phyloP scores from a whole-genome alignment of 2,888 invertebrate genomes.

The Lepidocyrtoides sp. region DNA sequence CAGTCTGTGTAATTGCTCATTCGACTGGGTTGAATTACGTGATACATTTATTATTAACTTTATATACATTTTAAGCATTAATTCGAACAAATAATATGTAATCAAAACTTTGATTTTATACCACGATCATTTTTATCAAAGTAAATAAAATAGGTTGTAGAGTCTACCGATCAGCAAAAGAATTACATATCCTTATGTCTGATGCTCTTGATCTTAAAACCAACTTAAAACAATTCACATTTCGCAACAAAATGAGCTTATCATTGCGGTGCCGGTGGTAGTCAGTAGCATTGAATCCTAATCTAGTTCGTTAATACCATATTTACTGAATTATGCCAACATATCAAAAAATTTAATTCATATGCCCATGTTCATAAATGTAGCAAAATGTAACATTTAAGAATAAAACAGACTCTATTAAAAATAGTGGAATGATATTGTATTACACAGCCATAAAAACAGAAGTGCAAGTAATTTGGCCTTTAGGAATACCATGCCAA shows the following conservation, averaged over 20 bases:
- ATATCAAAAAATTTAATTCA: conserved; percentile 5
- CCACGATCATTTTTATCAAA: conserved; percentile 11
- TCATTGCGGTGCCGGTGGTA: background rate
- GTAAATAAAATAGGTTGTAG: background rate
- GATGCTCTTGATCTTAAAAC: background rate
- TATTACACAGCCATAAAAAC: conserved; percentile 24
- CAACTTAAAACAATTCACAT: background rate
- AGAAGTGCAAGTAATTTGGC: conserved; percentile 61
- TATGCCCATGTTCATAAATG: background rate
- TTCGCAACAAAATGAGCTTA: background rate
- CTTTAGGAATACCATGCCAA: conserved; percentile 48
- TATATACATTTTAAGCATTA: too few relatives aligned
- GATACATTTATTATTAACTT: too few relatives aligned
- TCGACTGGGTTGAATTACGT: too few relatives aligned
- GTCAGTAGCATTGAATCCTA: background rate
- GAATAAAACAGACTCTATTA: background rate
- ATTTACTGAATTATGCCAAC: conserved; percentile 17
- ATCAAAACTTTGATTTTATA: too few relatives aligned
- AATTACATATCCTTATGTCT: background rate
- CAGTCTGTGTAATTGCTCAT: too few relatives aligned
- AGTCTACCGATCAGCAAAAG: background rate
- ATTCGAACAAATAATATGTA: too few relatives aligned
- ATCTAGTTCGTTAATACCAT: conserved; percentile 5
- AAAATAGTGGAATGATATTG: background rate
- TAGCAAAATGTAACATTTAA: background rate